phyloP scores from a whole-genome alignment of 2,113 vertebrate genomes.

The Nesoenas mayeri region DNA sequence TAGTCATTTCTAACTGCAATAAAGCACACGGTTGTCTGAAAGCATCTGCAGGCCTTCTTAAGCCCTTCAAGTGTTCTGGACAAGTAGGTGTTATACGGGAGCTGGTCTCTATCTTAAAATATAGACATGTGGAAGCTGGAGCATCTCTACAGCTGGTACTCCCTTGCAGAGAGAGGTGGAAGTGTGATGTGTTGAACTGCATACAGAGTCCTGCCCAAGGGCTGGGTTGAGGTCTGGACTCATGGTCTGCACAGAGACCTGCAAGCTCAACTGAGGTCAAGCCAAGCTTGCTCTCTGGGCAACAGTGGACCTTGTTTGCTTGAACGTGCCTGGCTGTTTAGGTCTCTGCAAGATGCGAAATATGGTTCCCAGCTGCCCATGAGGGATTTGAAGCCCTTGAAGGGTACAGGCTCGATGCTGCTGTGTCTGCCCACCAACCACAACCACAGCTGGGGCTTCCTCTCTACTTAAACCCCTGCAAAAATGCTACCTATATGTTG shows the following conservation, averaged over 20 bases:
- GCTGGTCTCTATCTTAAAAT: not conserved
- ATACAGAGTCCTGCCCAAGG: not conserved
- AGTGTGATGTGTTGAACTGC: not conserved
- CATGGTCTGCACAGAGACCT: not conserved
- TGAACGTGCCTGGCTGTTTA: not conserved
- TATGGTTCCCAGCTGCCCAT: rapidly evolving
- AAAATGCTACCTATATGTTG: not conserved
- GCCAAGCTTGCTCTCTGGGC: not conserved
- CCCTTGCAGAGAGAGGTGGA: not conserved
- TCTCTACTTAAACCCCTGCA: not conserved
- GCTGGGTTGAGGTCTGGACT: too few relatives aligned
- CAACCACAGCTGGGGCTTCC: not conserved
- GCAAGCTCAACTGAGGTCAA: not conserved
- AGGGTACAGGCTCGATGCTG: not conserved
- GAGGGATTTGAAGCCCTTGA: not conserved
- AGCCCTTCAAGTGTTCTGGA: not conserved
- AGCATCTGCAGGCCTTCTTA: not conserved
- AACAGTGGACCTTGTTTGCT: rapidly evolving
- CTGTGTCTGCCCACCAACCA: not conserved
- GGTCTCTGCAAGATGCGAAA: not conserved
- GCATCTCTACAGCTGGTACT: rapidly evolving
- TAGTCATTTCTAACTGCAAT: not conserved
- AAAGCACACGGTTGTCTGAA: not conserved
- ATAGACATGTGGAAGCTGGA: not conserved
- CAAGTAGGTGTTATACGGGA: not conserved